phyloP scores from a whole-genome alignment of 2,797 vertebrate genomes.

The Hoplostethus mediterraneus region DNA sequence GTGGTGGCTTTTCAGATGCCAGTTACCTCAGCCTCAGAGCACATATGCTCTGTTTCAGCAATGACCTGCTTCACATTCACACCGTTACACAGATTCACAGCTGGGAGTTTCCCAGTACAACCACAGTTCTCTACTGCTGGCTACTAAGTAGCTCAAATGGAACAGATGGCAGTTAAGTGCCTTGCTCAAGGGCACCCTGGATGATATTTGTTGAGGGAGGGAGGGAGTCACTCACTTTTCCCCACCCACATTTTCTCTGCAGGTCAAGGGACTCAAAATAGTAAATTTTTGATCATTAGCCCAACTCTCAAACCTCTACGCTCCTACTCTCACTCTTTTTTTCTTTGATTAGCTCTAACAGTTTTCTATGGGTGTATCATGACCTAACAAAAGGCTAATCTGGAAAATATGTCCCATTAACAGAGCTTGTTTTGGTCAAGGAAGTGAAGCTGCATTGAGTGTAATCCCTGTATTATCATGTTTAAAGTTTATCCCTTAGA shows the following conservation, averaged over 20 bases:
- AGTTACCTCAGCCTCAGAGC: slow-evolving; percentile 28
- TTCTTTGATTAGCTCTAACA: slow-evolving; percentile 10
- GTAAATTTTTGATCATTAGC: slow-evolving; percentile 17
- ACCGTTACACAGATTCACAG: background rate
- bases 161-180: slow-evolving; percentile 7
- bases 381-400: slow-evolving; percentile 41
- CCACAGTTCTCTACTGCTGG: background rate
- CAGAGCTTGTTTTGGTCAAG: slow-evolving; percentile 58
- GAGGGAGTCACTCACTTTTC: background rate
- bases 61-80: background rate
- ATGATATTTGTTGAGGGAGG: background rate
- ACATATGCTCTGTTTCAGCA: background rate
- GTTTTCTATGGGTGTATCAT: slow-evolving; percentile 24
- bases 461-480: slow-evolving; percentile 69
- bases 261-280: background rate
- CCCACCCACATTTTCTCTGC: background rate
- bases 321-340: slow-evolving; percentile 13
- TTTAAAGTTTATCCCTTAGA: slow-evolving; percentile 57
- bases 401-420: slow-evolving; percentile 42
- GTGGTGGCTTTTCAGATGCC: slow-evolving; percentile 41
- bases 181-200: slow-evolving; percentile 14
- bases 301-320: background rate
- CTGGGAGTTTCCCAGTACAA: background rate
- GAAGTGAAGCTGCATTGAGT: slow-evolving; percentile 51
- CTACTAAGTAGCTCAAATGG: background rate